A percentile compares a stretch with the other conserved stretches of the same genome.
Evolutionary conservation across 2,113 vertebrate species (phyloP).

Genomic region (Campylorhamphus procurvoides): DNA sequence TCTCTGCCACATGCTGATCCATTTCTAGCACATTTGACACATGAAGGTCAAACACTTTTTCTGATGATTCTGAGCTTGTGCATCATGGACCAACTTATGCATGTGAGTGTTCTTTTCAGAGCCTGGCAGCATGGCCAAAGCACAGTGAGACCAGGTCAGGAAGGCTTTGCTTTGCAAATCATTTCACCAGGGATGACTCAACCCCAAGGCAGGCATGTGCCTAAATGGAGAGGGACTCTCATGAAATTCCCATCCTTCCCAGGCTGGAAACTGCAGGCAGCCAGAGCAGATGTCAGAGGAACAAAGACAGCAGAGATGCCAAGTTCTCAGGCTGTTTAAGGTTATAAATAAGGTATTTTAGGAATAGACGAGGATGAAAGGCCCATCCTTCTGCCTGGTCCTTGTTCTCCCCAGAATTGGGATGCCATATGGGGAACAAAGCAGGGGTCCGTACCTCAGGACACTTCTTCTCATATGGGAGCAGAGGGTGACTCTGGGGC

Average conservation of each 20-base stretch:
- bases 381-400: neutral
- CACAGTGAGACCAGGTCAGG: neutral
- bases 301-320: neutral
- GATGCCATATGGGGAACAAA: neutral
- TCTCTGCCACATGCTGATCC: neutral
- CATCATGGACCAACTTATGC: neutral
- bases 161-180: neutral
- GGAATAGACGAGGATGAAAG: neutral
- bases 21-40: neutral
- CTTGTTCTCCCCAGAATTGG: neutral
- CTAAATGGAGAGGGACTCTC: neutral
- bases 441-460: neutral
- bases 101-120: neutral
- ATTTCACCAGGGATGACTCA: neutral
- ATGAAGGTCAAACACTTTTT: neutral
- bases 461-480: neutral
- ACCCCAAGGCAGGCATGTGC: neutral
- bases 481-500: neutral
- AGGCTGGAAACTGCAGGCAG: neutral
- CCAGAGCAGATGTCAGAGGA: neutral
- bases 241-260: neutral
- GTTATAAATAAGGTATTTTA: neutral
- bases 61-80: neutral
- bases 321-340: neutral
- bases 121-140: neutral